These are phyloP conservation scores for Drosophila siamana DNA, from an alignment of 2,888 invertebrate genomes.

Conservation along the genomic window DNA sequence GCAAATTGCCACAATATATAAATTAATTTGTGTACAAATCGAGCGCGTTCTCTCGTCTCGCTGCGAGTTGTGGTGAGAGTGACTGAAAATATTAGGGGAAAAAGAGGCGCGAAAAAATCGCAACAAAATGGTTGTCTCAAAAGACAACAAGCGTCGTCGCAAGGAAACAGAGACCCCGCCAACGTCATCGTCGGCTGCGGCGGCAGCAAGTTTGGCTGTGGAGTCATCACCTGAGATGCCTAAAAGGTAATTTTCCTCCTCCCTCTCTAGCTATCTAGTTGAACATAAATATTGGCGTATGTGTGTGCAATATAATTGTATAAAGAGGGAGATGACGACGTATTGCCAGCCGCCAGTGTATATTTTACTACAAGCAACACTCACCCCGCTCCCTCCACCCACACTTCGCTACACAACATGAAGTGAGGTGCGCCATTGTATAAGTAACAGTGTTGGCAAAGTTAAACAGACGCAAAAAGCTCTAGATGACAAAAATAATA, in stretches of 20 bases:
- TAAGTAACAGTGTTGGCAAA: conserved; percentile 52
- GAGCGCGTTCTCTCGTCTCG: conserved; percentile 29
- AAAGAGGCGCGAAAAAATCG: conserved; percentile 78
- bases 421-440: conserved; percentile 57
- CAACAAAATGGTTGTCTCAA: conserved; percentile 85
- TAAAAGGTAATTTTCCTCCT: conserved; percentile 82
- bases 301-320: conserved; percentile 31
- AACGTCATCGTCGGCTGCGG: conserved; percentile 74
- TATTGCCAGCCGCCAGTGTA: conserved; percentile 26
- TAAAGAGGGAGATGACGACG: conserved; percentile 58
- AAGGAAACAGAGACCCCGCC: conserved; percentile 82
- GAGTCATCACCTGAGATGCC: conserved; percentile 85
- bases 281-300: conserved; percentile 33
- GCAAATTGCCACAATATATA: conserved; percentile 40
- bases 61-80: conserved; percentile 21
- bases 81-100: conserved; percentile 55
- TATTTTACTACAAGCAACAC: conserved; percentile 22
- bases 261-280: conserved; percentile 35
- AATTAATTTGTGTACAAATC: conserved; percentile 43
- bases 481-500: neutral
- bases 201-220: conserved; percentile 69
- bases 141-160: conserved; percentile 85
- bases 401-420: conserved; percentile 3
- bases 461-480: neutral
- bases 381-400: conserved; percentile 8